Evolutionary conservation across 1,140 invertebrate genomes (phyloP), one percentile per base, ranked within the genome.

Genomic region (Zaprionus ornatus): DNA sequence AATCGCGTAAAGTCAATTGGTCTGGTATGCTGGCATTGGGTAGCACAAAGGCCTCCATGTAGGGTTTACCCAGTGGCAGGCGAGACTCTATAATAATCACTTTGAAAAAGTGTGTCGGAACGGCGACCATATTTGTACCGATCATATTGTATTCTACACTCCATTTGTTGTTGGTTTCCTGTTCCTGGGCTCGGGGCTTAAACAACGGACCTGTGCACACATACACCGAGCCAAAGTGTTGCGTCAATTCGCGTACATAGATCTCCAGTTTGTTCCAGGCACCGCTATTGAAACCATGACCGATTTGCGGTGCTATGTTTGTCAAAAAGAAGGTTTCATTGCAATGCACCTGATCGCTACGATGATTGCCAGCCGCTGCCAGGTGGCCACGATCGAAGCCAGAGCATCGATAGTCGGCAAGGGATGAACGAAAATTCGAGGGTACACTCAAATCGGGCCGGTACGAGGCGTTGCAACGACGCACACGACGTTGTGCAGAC

Each of bases 101-200:
- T 94, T 99, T 99, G 93, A 98, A 99, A 93, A 99, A 99, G 93
- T 99, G 99, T 1, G 99, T 99, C 0, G 99, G 99, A 7, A 99
- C 99, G 1, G 99, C 97, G 4, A 99, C 98, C 84, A 98, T 95
- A 93, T 98, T 99, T 0, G 94, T 91, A 1, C 98, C 99, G 76
- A 99, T 97, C 5, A 99, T 98, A 95, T 99, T 96, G 93, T 99
- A 99, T 82, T 96, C 96, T 0, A 99, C 95, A 91, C 98, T 99
- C 32, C 95, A 95, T 92, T 98, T 98, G 5, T 97, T 98, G 94
- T 98, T 95, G 25, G 92, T 62, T 91, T 3, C 52, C 13, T 25
- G 12, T 29, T 96, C 96, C 79, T 93, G 94, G 2, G 40, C 6
- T 84, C 97, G 96, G 15, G 99, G 98, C 82, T 99, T 94, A 93